A percentile compares a stretch with the other conserved stretches of the same genome.
Evolutionary conservation across 2,797 vertebrate genomes (phyloP).

Genomic region (Tenualosa ilisha): DNA sequence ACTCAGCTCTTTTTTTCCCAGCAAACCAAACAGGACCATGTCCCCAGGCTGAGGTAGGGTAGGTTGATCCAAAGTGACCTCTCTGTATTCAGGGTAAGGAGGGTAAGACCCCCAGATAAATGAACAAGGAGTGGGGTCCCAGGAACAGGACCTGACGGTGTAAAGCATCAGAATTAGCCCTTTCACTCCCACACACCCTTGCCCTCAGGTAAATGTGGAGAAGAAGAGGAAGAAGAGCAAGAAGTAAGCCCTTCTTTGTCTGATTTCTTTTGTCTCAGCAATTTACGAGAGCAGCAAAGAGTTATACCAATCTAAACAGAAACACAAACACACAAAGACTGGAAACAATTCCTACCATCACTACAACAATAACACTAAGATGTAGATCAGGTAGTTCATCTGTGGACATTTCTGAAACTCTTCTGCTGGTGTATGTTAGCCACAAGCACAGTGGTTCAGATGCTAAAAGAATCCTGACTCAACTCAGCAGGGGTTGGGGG

Average conservation of each 20-base stretch:
- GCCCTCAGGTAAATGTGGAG: not conserved
- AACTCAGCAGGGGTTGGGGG: no score
- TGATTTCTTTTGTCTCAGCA: no score
- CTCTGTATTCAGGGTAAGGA: not conserved
- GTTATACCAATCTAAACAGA: no score
- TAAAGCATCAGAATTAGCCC: not conserved
- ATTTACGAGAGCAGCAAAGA: no score
- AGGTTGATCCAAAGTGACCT: not conserved
- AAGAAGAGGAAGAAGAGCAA: not conserved
- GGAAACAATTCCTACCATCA: not conserved
- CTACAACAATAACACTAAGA: not conserved
- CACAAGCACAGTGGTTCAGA: no score
- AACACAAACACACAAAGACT: no score
- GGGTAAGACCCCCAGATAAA: not conserved
- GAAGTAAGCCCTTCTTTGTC: no score
- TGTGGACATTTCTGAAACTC: no score
- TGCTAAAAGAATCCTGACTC: no score
- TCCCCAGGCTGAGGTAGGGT: not conserved
- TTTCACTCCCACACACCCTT: not conserved
- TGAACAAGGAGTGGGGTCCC: not conserved
- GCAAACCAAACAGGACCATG: not conserved
- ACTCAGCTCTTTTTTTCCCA: constrained; percentile 18
- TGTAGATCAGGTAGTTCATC: not conserved
- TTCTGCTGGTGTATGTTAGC: no score
- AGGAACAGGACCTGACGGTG: not conserved